A percentile compares a stretch with the other conserved stretches of the same genome.
These are phyloP conservation scores for Dunckerocampus dactyliophorus DNA, from an alignment of 2,113 vertebrate genomes.

Conservation along the genomic window DNA sequence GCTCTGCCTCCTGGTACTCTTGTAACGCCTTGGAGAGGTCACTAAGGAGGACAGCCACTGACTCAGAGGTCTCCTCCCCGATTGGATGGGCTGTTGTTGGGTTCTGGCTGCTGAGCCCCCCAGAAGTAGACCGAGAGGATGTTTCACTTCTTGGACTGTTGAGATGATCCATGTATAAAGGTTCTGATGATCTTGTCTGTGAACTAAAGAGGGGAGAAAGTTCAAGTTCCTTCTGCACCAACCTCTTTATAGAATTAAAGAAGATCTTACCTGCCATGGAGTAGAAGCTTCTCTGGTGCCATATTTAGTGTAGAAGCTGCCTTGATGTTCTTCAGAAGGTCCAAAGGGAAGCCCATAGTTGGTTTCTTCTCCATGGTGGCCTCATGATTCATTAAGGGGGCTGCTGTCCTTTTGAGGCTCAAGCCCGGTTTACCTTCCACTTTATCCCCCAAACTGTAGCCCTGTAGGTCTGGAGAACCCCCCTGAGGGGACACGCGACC, in stretches of 20 bases:
- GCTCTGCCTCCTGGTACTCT: slow-evolving; percentile 86
- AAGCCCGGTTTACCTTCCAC: slow-evolving; percentile 55
- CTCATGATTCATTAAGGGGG: slow-evolving; percentile 58
- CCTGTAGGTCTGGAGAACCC: slow-evolving; percentile 48
- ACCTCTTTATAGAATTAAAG: no score
- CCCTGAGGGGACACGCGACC: slow-evolving; percentile 68
- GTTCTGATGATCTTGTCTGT: slow-evolving; percentile 50
- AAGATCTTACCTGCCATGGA: slow-evolving; percentile 70
- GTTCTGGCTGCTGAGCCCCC: slow-evolving; percentile 32
- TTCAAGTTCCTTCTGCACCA: not conserved
- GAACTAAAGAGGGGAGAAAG: slow-evolving; percentile 35
- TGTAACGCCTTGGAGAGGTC: slow-evolving; percentile 86
- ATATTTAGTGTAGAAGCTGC: slow-evolving; percentile 45
- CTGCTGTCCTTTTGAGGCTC: slow-evolving; percentile 63
- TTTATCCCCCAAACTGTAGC: slow-evolving; percentile 63
- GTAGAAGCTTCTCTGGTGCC: slow-evolving; percentile 56
- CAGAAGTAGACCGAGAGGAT: slow-evolving; percentile 23
- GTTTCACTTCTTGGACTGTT: slow-evolving; percentile 49
- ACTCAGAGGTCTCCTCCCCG: slow-evolving; percentile 61
- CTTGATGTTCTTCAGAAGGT: slow-evolving; percentile 69
- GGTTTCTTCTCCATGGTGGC: slow-evolving; percentile 73
- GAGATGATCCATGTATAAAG: slow-evolving; percentile 56
- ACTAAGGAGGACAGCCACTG: slow-evolving; percentile 72
- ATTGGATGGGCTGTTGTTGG: slow-evolving; percentile 14
- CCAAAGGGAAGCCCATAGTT: slow-evolving; percentile 57